A percentile compares a stretch with the other conserved stretches of the same genome.
Conservation (phyloP, 2,113 vertebrate species). For the Megaceryle maxima region DNA sequence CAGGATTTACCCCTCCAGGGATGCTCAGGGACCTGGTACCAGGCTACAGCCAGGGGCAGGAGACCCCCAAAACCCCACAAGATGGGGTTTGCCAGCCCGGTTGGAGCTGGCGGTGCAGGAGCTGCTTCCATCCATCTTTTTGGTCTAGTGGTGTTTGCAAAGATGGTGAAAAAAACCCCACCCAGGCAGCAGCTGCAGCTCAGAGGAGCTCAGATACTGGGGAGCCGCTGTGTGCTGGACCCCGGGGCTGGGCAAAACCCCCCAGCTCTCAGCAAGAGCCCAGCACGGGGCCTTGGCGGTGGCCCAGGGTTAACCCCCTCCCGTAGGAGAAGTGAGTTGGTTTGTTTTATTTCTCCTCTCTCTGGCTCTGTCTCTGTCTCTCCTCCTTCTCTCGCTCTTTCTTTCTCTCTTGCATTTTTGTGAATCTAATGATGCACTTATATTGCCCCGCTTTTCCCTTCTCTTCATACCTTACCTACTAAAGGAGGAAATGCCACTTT, state of each 20-base stretch:
- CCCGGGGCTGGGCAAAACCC: background rate
- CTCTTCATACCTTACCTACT: constrained; percentile 99
- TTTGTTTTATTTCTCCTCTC: constrained; percentile 87
- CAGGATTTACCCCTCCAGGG: background rate
- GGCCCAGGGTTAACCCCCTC: background rate
- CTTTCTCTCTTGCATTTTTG: constrained; percentile 99
- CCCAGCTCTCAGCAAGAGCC: background rate
- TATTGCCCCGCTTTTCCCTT: constrained; percentile 99
- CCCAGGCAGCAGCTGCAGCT: background rate
- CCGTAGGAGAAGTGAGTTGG: constrained; percentile 88
- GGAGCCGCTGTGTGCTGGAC: background rate
- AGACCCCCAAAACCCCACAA: background rate
- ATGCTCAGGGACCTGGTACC: background rate
- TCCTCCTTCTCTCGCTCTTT: constrained; percentile 77
- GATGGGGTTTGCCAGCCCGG: fast-evolving
- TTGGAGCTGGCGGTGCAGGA: background rate
- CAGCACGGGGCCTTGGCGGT: background rate
- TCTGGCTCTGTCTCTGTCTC: constrained; percentile 75
- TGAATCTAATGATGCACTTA: constrained; percentile 99
- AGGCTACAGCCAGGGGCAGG: fast-evolving
- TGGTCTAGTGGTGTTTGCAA: background rate
- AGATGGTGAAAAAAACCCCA: background rate
- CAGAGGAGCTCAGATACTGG: background rate
- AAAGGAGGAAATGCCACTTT: constrained; percentile 99
- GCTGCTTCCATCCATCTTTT: background rate